These are phyloP conservation scores for Embiotoca jacksoni DNA, from an alignment of 2,113 vertebrate species.

Conservation along the genomic window DNA sequence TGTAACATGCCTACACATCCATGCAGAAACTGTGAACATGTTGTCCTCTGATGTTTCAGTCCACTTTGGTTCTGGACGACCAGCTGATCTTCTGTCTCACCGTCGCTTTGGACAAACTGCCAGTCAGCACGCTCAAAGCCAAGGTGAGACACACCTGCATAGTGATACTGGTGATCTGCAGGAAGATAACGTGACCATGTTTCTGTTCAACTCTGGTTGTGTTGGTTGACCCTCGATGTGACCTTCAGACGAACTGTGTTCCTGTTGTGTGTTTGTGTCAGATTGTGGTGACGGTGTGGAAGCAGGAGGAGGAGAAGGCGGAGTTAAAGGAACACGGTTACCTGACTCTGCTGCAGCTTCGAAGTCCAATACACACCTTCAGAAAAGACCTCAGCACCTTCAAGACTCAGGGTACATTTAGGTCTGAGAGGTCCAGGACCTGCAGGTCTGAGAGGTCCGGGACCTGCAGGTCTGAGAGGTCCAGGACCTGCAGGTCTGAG, in stretches of 20 bases:
- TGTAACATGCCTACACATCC: too few relatives aligned
- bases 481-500: too few relatives aligned
- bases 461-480: too few relatives aligned
- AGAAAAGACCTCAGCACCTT: slow-evolving; percentile 87
- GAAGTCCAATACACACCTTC: slow-evolving; percentile 88
- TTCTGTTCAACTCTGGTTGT: too few relatives aligned
- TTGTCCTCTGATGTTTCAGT: slow-evolving; percentile 77
- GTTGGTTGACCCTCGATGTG: not conserved
- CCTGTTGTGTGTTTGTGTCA: slow-evolving; percentile 58
- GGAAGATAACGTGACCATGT: too few relatives aligned
- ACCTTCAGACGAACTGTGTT: not conserved
- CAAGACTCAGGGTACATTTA: slow-evolving; percentile 87
- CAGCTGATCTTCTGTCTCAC: slow-evolving; percentile 91
- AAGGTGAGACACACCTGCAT: slow-evolving; percentile 82
- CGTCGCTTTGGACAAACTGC: slow-evolving; percentile 89
- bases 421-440: too few relatives aligned
- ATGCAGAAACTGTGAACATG: too few relatives aligned
- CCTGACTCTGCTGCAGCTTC: slow-evolving; percentile 87
- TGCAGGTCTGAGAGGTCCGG: too few relatives aligned
- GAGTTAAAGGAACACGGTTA: slow-evolving; percentile 89
- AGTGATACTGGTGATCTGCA: too few relatives aligned
- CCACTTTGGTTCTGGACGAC: slow-evolving; percentile 87
- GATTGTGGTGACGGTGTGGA: slow-evolving; percentile 92
- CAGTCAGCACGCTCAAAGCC: slow-evolving; percentile 88
- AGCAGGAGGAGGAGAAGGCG: slow-evolving; percentile 84